A percentile compares a stretch with the other conserved stretches of the same genome.
phyloP scores from a whole-genome alignment of 1,140 invertebrate genomes.

The Lepidostoma basale region DNA sequence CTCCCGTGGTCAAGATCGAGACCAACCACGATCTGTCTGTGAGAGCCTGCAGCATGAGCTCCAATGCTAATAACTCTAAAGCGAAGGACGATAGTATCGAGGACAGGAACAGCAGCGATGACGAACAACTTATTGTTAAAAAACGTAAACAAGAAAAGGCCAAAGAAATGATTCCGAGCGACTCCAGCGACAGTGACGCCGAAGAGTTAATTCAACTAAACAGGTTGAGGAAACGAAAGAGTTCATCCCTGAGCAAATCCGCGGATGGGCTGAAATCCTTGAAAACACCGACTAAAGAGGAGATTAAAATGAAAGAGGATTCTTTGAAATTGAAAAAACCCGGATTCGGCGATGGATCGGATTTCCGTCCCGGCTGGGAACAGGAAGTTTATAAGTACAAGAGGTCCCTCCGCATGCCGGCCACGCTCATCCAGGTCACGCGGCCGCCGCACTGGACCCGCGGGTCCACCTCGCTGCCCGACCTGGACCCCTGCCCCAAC shows the following conservation, averaged over 20 bases:
- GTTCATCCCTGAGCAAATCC: slow-evolving; percentile 48
- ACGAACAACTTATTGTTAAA: slow-evolving; percentile 43
- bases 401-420: slow-evolving; percentile 77
- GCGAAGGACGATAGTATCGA: slow-evolving; percentile 45
- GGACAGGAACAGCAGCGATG: slow-evolving; percentile 39
- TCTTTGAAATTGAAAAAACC: slow-evolving; percentile 62
- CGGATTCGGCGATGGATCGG: slow-evolving; percentile 73
- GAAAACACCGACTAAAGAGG: slow-evolving; percentile 53
- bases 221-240: slow-evolving; percentile 54
- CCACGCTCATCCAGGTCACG: slow-evolving; percentile 76
- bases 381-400: slow-evolving; percentile 82
- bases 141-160: slow-evolving; percentile 40
- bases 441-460: slow-evolving; percentile 63
- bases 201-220: slow-evolving; percentile 53
- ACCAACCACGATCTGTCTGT: slow-evolving; percentile 23
- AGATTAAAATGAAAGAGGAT: slow-evolving; percentile 53
- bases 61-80: background rate
- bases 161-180: slow-evolving; percentile 27
- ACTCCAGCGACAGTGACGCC: slow-evolving; percentile 54
- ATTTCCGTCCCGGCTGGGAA: slow-evolving; percentile 78
- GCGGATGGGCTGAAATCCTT: slow-evolving; percentile 51
- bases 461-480: slow-evolving; percentile 75
- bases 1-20: slow-evolving; percentile 33
- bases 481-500: slow-evolving; percentile 70
- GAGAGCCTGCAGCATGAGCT: background rate